Percentiles rank a stretch among this genome's conserved stretches.
Conservation (phyloP, 2,888 invertebrate species). For the Maniola hyperantus region DNA sequence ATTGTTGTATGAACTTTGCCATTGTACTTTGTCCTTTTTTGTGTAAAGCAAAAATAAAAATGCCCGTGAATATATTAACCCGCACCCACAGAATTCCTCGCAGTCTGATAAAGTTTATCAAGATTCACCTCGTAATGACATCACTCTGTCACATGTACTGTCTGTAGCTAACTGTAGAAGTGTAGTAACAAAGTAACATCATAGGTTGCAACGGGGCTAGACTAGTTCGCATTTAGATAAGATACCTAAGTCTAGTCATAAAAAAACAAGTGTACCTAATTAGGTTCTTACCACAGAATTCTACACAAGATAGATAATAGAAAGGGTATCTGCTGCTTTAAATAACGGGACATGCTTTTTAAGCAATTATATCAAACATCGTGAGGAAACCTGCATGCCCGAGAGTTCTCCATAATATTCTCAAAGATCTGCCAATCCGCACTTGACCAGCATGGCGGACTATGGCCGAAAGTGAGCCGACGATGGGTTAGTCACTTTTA, state of each 20-base stretch:
- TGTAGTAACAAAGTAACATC: not conserved
- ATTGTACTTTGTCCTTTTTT: not conserved
- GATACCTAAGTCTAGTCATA: not conserved
- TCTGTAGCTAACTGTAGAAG: slow-evolving; percentile 4
- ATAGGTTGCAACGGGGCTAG: not conserved
- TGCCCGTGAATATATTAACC: slow-evolving; percentile 22
- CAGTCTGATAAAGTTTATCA: slow-evolving; percentile 38
- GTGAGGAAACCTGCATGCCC: no score
- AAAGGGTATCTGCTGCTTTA: not conserved
- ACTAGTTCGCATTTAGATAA: not conserved
- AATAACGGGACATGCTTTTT: no score
- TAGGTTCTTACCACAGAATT: not conserved
- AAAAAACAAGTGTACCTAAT: not conserved
- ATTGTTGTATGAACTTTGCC: no score
- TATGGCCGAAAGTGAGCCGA: no score
- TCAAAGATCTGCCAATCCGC: no score
- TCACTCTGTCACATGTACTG: slow-evolving; percentile 18
- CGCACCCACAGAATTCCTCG: slow-evolving; percentile 39
- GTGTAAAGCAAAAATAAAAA: slow-evolving; percentile 11
- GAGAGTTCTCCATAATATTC: no score
- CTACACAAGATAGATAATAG: not conserved
- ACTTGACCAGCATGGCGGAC: no score
- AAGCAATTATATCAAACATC: no score
- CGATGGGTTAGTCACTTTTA: no score
- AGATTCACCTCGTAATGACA: slow-evolving; percentile 38